Conservation (phyloP, 1,140 invertebrate genomes). For the Papilio glaucus region DNA sequence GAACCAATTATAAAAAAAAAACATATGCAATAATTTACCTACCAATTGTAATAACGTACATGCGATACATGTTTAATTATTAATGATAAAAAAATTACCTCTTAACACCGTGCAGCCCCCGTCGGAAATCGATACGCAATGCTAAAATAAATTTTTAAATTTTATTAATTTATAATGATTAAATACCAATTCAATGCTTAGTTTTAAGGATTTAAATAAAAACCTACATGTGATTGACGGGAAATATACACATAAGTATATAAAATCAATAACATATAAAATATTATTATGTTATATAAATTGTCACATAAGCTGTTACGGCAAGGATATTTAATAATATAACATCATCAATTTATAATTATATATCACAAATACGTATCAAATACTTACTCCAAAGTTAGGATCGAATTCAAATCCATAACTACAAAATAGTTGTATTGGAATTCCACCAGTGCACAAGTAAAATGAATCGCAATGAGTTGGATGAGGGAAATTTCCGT, state of each 20-base stretch:
- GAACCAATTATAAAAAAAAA: too few species aligned
- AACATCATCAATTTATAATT: background rate
- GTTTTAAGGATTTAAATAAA: too few species aligned
- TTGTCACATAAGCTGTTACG: background rate
- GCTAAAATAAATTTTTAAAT: constrained; percentile 23
- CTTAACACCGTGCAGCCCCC: constrained; percentile 43
- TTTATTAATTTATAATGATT: background rate
- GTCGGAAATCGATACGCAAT: constrained; percentile 44
- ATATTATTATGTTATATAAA: too few species aligned
- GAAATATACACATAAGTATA: too few species aligned
- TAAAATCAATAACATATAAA: too few species aligned
- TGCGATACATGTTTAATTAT: too few species aligned
- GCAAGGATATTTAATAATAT: too few species aligned
- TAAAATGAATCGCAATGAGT: constrained; percentile 52
- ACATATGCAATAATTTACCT: too few species aligned
- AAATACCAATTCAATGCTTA: too few species aligned
- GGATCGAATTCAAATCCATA: constrained; percentile 57
- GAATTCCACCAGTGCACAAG: constrained; percentile 48
- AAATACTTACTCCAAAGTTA: constrained; percentile 43
- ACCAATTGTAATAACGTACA: too few species aligned
- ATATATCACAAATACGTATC: background rate
- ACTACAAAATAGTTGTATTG: constrained; percentile 48
- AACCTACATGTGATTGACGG: too few species aligned
- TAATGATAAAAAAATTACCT: background rate
- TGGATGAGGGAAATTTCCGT: constrained; percentile 53